Evolutionary conservation across 2,888 invertebrate genomes (phyloP).

Genomic region (Caenorhabditis zanzibari): DNA sequence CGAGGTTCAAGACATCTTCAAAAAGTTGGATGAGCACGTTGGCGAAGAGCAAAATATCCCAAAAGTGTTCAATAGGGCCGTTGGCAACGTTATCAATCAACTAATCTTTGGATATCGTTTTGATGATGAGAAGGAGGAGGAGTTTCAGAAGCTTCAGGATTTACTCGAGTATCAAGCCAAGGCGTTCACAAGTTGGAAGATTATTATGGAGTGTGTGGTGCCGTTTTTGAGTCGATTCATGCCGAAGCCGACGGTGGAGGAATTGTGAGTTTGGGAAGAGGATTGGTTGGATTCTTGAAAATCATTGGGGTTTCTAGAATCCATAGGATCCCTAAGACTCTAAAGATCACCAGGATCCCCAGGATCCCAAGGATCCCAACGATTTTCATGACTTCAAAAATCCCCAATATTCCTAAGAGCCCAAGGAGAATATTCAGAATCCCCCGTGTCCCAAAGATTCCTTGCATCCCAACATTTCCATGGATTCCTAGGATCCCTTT

Average conservation of each 20-base stretch:
- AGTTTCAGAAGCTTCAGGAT: conserved; percentile 33
- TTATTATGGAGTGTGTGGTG: conserved; percentile 25
- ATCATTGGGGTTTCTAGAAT: no score
- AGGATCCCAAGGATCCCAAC: no score
- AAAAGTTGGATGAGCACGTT: conserved; percentile 36
- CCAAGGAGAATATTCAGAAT: no score
- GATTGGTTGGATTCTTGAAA: no score
- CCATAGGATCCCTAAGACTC: no score
- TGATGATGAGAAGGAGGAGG: conserved; percentile 44
- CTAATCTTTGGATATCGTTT: conserved; percentile 68
- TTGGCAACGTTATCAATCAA: conserved; percentile 68
- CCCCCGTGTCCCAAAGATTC: no score
- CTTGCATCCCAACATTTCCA: no score
- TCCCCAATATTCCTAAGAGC: no score
- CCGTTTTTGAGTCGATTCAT: conserved; percentile 25
- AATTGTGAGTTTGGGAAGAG: conserved; percentile 24
- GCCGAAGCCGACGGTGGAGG: conserved; percentile 29
- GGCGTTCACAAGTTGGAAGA: conserved; percentile 15
- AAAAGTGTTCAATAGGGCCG: conserved; percentile 31
- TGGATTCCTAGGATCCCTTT: no score
- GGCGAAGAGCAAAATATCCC: conserved; percentile 47
- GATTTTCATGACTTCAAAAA: no score
- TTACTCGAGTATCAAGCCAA: conserved; percentile 26
- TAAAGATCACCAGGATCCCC: no score
- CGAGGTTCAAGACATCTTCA: conserved; percentile 54